Base-by-base conservation (phyloP, 2,113 vertebrate species). In the Poeciliopsis retropinna region DNA sequence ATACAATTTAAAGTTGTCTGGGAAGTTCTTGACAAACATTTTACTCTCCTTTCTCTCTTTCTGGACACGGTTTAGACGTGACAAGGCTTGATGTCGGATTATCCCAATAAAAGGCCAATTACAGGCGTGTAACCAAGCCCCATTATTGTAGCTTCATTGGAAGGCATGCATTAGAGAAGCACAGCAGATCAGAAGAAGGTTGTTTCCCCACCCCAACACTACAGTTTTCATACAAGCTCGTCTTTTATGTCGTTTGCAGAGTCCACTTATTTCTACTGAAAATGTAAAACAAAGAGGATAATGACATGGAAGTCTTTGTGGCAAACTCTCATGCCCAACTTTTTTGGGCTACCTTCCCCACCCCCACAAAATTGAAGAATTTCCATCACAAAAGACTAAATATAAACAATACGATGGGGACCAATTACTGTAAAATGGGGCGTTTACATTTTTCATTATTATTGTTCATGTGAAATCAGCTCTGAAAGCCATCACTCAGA, bases 381-480 rank as follows among this genome's bases (percentile, higher is more conserved):
- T 94, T 92, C 87, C 93, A 94, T 94, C 76, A 93, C 89, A 94
- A 94, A 91, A 86, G 82, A 28, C 69, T 88, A 81, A 89, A 90
- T 73, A 72, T 86, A 85, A 78, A 91, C 90, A 89, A 89, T 89
- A 77, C 73, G 9, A 73, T 83, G 86, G 79, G 67, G 84, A 88
- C 87, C 82, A 85, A 92, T 93, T 91, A 92, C 92, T 91, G 92
- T 91, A 91, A 92, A 92, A 66, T 86, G 79, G 81, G 68, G 74
- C 82, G 81, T 94, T 90, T 89, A 90, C 90, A 93, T 91, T 88
- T 91, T 88, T 77, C 88, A 74, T 93, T 90, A 90, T 83, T 87
- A 93, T 93, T 94, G 92, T 94, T 90, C 70, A 34, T 84, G 91
- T 89, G 81, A 90, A 94, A 93, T 90, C 69, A 90, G 73, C 82